Evolutionary conservation across 2,888 invertebrate genomes (phyloP).

Genomic region (Athetis lepigone): DNA sequence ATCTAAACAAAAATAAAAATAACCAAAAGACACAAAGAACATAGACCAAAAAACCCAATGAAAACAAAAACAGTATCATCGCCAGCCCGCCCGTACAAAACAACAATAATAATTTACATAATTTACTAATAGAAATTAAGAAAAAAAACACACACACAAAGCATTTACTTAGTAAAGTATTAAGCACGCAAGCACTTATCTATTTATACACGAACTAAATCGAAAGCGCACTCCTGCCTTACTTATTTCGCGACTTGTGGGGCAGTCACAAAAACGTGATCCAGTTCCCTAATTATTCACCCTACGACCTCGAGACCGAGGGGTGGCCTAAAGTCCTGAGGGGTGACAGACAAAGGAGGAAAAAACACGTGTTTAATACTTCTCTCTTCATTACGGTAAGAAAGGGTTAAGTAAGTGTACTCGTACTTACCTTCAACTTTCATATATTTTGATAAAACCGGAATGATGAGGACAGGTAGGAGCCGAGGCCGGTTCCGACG

Average conservation of each 20-base stretch:
- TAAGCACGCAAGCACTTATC: background rate
- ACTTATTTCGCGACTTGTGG: background rate
- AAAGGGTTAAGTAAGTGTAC: conserved; percentile 16
- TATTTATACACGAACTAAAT: background rate
- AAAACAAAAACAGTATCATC: too few relatives aligned
- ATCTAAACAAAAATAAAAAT: too few relatives aligned
- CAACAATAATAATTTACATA: background rate
- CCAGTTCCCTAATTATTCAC: conserved; percentile 33
- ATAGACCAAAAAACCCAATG: too few relatives aligned
- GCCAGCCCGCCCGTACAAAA: too few relatives aligned
- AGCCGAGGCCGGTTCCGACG: background rate
- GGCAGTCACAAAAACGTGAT: background rate
- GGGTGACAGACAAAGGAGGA: conserved; percentile 1
- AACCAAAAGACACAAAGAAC: too few relatives aligned
- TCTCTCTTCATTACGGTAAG: background rate
- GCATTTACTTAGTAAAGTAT: background rate
- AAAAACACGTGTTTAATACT: conserved; percentile 4
- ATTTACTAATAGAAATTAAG: background rate
- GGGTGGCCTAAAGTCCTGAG: background rate
- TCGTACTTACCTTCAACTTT: conserved; percentile 45
- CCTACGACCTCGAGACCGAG: conserved; percentile 21
- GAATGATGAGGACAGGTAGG: conserved; percentile 26
- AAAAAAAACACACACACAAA: background rate
- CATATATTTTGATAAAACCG: conserved; percentile 23
- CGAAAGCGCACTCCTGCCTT: background rate